Conservation (phyloP, 2,113 vertebrate species). For the Irena cyanogastra region DNA sequence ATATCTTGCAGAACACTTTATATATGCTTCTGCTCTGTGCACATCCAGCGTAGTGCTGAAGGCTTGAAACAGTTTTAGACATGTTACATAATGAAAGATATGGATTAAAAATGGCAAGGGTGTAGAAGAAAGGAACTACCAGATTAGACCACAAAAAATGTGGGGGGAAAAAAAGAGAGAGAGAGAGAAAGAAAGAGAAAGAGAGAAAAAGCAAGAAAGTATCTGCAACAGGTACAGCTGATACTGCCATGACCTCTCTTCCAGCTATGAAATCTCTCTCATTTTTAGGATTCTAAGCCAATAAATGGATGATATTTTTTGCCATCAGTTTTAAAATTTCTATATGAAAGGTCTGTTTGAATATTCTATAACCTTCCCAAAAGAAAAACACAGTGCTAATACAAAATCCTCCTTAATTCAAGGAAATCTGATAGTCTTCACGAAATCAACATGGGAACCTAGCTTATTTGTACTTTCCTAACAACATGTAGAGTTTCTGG, state of each 20-base stretch:
- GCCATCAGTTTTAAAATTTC: neutral
- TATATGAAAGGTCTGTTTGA: neutral
- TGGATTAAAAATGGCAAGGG: neutral
- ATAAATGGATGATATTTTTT: neutral
- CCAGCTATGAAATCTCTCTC: neutral
- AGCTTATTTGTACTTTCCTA: neutral
- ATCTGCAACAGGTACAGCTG: neutral
- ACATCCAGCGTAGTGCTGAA: neutral
- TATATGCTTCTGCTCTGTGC: neutral
- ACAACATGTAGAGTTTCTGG: neutral
- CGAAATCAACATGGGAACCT: neutral
- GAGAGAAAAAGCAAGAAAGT: neutral
- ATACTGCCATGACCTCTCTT: neutral
- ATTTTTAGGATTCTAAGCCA: neutral
- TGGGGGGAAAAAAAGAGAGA: neutral
- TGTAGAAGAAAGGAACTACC: neutral
- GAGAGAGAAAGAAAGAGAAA: neutral
- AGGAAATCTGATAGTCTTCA: neutral
- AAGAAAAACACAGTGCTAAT: neutral
- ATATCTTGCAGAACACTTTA: neutral
- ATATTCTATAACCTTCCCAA: neutral
- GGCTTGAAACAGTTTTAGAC: neutral
- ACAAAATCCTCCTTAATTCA: neutral
- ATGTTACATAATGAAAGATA: neutral
- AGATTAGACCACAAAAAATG: neutral